Evolutionary conservation across 2,888 invertebrate species (phyloP), one percentile per base, ranked within the genome.

Genomic region (Drosophila helvetica): DNA sequence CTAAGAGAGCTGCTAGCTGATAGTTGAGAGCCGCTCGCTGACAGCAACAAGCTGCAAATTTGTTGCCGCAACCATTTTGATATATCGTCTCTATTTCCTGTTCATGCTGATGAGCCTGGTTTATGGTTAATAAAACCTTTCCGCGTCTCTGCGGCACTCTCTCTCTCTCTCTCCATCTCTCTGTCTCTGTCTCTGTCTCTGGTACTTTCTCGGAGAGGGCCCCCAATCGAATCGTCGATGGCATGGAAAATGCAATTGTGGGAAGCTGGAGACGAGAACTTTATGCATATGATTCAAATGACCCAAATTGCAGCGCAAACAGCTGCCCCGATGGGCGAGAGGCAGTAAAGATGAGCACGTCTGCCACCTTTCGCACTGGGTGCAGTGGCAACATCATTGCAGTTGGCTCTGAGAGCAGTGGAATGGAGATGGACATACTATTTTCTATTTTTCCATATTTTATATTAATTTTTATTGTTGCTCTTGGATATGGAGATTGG

Each of bases 231-330:
- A 50, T 45, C 27, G 27, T 27, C 8, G 27, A 30, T 47, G 42
- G 33, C n/a, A 64, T 83, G 78, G 76, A 67, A 78, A 71, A 70
- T 55, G 57, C 63, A 60, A 74, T 80, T 65, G 67, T 82, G 77
- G 77, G 74, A 56, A 77, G 76, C 59, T 64, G 74, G 15, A 38
- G 38, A 74, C 61, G 76, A 69, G 79, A 68, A 79, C 78, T 84
- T 84, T 79, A 78, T 78, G 80, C 78, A 86, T 84, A 84, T 81
- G 81, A 86, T 78, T 88, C 77, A 79, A 77, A 78, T 89, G 89
- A 89, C 89, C 90, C 75, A 89, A 89, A 89, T 89, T 89, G 78
- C 75, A 80, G 59, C 66, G 75, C 89, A 90, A 90, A 89, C 78
- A 88, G 62, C 82, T 79, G 77, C 75, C 72, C 18, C 66, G 64